A percentile compares a stretch with the other conserved stretches of the same genome.
Conservation (phyloP, 1,140 invertebrate species). For the Bactericera cockerelli region DNA sequence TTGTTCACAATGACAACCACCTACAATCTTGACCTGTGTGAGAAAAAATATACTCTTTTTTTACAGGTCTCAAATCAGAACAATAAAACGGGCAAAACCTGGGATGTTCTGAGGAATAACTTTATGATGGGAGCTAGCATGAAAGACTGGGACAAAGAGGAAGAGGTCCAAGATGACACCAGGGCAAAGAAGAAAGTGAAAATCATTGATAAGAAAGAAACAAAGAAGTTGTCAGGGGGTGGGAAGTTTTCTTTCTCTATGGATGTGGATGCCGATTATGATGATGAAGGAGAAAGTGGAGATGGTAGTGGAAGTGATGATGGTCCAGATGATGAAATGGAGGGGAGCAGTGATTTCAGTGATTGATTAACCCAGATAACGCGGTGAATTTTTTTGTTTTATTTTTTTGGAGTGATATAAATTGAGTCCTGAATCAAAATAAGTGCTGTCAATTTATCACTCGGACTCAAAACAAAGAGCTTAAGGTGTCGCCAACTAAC, state of each 20-base stretch:
- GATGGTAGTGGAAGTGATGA: not conserved
- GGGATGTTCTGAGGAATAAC: slow-evolving; percentile 36
- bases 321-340: not conserved
- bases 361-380: not conserved
- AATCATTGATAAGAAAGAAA: not conserved
- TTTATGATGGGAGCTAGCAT: slow-evolving; percentile 38
- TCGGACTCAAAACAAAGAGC: too few species aligned
- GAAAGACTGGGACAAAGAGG: slow-evolving; percentile 38
- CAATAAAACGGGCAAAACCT: slow-evolving; percentile 20
- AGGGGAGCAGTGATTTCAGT: not conserved
- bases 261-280: not conserved
- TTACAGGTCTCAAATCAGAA: too few species aligned
- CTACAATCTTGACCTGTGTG: too few species aligned
- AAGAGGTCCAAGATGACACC: slow-evolving; percentile 8
- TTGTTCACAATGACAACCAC: too few species aligned
- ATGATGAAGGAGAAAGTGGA: slow-evolving; percentile 1
- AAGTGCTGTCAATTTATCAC: too few species aligned
- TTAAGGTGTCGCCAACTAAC: too few species aligned
- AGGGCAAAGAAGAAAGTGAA: slow-evolving; percentile 4
- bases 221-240: not conserved
- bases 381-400: too few species aligned
- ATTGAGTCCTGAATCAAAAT: too few species aligned
- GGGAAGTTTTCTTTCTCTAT: not conserved
- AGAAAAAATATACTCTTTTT: too few species aligned
- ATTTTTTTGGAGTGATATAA: too few species aligned